phyloP scores from a whole-genome alignment of 2,113 vertebrate species.

The Rhabdomys dilectus region DNA sequence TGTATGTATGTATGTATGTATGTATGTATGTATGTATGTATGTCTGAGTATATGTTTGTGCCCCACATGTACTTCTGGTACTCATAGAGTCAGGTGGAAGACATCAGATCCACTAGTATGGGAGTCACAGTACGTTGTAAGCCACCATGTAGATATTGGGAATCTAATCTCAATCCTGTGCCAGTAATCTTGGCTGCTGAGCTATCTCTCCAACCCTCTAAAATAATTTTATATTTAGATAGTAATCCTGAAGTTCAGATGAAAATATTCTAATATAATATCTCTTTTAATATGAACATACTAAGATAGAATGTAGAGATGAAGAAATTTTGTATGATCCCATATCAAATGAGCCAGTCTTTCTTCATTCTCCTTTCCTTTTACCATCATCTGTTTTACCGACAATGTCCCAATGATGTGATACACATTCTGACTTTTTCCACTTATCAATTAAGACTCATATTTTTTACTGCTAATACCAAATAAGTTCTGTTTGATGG shows the following conservation, averaged over 20 bases:
- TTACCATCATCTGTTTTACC: too few relatives aligned
- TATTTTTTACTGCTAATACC: neutral
- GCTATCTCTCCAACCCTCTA: neutral
- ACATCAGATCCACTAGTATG: neutral
- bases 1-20: neutral
- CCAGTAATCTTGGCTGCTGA: neutral
- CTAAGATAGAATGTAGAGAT: neutral
- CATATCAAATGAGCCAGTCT: neutral
- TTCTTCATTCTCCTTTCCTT: neutral
- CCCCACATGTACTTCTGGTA: neutral
- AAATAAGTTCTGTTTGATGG: neutral
- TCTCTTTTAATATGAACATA: neutral
- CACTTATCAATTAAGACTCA: neutral
- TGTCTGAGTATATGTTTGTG: neutral
- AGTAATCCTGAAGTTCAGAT: neutral
- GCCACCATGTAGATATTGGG: neutral
- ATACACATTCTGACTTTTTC: neutral
- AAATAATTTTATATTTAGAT: neutral
- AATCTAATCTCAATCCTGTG: neutral
- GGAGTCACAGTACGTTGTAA: neutral
- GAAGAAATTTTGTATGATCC: neutral
- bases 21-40: neutral
- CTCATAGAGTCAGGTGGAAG: too few relatives aligned
- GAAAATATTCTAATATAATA: neutral
- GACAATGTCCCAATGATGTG: neutral